Evolutionary conservation across 2,888 invertebrate genomes (phyloP), one percentile per base, ranked within the genome.

Genomic region (Drosophila atroscutellata): DNA sequence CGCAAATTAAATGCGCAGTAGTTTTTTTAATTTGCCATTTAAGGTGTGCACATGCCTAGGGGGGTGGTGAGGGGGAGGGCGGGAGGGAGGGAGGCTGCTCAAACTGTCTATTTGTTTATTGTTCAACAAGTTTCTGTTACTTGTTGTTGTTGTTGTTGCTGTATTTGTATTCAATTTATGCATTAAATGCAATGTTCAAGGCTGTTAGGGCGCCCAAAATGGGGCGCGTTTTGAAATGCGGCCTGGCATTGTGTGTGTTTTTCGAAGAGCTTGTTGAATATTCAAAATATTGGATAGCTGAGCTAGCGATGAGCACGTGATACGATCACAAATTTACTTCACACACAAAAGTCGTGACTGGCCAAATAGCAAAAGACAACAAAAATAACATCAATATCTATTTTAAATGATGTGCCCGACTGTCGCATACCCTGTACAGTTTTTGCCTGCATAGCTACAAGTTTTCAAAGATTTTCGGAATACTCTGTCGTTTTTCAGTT

Each of bases 21-120:
- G 64, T 56, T 80, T 24, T 84, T 84, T 82, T 80, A 85, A 85
- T 89, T 86, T 83, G 66, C 89, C 86, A 74, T 84, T 84, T 88
- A 86, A 72, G 84, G 89, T 71, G 79, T 73, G 68, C 64, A 70
- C 72, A 45, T 58, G 49, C 42, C 32, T 24, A 9, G 68, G 18
- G 24, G 0, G 1, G n/a, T 26, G n/a, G 20, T 26, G 32, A 18
- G 39, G 1, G 11, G 5, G 7, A 2, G 28, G 30, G 0, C 2
- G 37, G n/a, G n/a, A n/a, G n/a, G n/a, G n/a, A 11, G 18, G 59
- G 49, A 32, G 20, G 20, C 54, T 59, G 57, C 68, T 79, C 69
- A 58, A 50, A 49, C 28, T 26, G 52, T 73, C 56, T 56, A 59
- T 24, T 54, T 54, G n/a, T n/a, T 51, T 55, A 45, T 65, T 67